Evolutionary conservation across 2,888 invertebrate species (phyloP).

Genomic region (Cyaniris semiargus): DNA sequence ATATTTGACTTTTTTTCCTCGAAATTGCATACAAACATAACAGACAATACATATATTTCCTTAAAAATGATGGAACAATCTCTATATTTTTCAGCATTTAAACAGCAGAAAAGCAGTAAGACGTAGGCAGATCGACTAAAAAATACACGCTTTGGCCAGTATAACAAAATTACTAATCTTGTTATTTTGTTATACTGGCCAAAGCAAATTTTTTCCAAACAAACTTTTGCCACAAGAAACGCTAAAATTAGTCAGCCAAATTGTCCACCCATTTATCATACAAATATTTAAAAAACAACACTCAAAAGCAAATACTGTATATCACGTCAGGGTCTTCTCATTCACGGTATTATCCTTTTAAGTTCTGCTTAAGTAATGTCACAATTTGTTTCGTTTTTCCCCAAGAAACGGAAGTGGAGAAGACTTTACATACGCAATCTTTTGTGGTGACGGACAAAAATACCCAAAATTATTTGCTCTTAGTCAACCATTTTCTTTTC

Average conservation of each 20-base stretch:
- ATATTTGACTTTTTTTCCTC: too few relatives aligned
- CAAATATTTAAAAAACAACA: background rate
- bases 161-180: background rate
- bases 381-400: conserved; percentile 5
- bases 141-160: too few relatives aligned
- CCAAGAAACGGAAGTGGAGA: background rate
- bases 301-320: background rate
- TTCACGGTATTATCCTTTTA: background rate
- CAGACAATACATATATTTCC: too few relatives aligned
- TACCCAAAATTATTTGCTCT: conserved; percentile 17
- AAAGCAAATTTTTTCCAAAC: too few relatives aligned
- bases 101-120: too few relatives aligned
- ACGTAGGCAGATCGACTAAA: too few relatives aligned
- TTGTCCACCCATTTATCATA: background rate
- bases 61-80: too few relatives aligned
- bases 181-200: too few relatives aligned
- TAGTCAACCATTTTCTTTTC: conserved; percentile 10
- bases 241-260: background rate
- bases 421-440: background rate
- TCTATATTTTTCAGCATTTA: too few relatives aligned
- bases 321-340: background rate
- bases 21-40: too few relatives aligned
- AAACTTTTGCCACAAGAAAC: background rate
- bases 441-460: conserved; percentile 5
- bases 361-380: conserved; percentile 3